Evolutionary conservation across 35 echinoderm and acorn worm species (phyloP), one percentile per base, ranked within the genome.

Genomic region (Ophiothrix spiculata): DNA sequence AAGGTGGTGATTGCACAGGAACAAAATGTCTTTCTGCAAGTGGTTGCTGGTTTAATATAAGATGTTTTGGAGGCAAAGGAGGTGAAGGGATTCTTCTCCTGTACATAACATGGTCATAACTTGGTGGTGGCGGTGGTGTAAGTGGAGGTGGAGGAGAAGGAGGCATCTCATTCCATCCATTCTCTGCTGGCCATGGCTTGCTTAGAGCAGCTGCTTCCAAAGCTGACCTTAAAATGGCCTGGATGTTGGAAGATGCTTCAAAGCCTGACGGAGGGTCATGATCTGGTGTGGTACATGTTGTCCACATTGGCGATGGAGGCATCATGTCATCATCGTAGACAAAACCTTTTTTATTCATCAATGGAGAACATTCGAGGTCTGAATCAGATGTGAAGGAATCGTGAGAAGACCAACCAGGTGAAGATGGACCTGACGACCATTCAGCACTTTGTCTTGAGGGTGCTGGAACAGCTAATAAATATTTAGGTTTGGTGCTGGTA

Each of bases 191-290:
- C 23, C 6, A 25, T 15, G 4, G 2, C 4, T 69, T 69, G 23
- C 25, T 69, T 28, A 69, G 17, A n/a, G 60, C 60, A 15, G 60
- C 60, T 12, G 60, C 60, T n/a, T 69, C 60, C 17, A 69, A 28
- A 69, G 60, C 60, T 15, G 60, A 69, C 25, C 60, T 69, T 28
- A 69, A n/a, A 69, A 69, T 69, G 4, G 60, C 60, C 29, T 69
- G 60, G 60, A 69, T 69, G 60, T 69, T 69, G 2, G 60, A 69
- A 69, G 60, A 69, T 69, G 60, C 60, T 69, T 69, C 60, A 69
- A 25, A 69, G 17, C 60, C 60, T 25, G 60, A 69, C 29, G 60
- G 60, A 69, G 60, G 60, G 29, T 69, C 60, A 69, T 69, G 60
- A 69, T 69, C 60, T 69, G 60, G 60, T 15, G 60, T 69, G 17